Evolutionary conservation across 2,888 invertebrate genomes (phyloP).

Genomic region (Osedax fenrisi): DNA sequence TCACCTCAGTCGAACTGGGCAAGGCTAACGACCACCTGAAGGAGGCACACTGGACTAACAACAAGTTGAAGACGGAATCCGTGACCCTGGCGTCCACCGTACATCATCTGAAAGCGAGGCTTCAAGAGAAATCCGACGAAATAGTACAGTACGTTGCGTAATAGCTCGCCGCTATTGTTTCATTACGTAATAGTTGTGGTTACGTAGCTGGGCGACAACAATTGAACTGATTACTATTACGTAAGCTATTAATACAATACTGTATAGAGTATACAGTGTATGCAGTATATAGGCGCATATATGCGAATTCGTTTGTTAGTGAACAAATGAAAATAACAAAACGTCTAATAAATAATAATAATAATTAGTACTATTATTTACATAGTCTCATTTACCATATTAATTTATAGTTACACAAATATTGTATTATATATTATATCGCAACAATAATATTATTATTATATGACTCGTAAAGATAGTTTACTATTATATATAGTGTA

Average conservation of each 20-base stretch:
- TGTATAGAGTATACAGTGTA: too few relatives aligned
- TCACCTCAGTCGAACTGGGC: neutral
- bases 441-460: neutral
- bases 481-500: neutral
- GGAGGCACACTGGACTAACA: neutral
- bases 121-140: neutral
- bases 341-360: too few relatives aligned
- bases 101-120: neutral
- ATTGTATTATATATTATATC: neutral
- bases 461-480: too few relatives aligned
- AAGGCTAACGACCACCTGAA: slow-evolving; percentile 13
- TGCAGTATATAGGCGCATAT: too few relatives aligned
- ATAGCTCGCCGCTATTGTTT: neutral
- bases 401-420: too few relatives aligned
- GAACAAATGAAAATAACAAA: too few relatives aligned
- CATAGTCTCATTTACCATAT: too few relatives aligned
- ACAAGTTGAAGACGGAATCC: slow-evolving; percentile 5
- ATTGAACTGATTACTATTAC: neutral
- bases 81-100: neutral
- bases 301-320: too few relatives aligned
- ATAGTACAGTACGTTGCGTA: neutral
- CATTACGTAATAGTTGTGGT: neutral
- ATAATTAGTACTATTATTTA: too few relatives aligned
- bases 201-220: neutral
- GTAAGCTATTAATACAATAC: too few relatives aligned